phyloP scores from a whole-genome alignment of 2,888 invertebrate species.

The Chaitophorus viminalis region DNA sequence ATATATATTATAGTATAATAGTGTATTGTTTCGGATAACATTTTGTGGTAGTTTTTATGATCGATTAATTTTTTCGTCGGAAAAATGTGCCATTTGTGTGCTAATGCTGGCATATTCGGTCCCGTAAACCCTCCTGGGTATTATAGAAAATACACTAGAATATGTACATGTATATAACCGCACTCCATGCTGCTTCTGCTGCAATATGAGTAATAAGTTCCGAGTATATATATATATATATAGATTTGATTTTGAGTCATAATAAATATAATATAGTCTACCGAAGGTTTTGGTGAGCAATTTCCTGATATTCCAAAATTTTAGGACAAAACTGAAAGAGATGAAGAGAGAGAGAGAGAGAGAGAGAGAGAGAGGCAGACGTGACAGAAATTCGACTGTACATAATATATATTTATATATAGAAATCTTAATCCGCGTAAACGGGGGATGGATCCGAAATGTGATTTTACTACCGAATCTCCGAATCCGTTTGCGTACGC shows the following conservation, averaged over 20 bases:
- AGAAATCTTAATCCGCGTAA: slow-evolving; percentile 46
- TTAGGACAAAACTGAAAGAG: not conserved
- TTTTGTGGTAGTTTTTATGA: slow-evolving; percentile 30
- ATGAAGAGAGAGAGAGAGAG: not conserved
- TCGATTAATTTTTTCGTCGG: slow-evolving; percentile 33
- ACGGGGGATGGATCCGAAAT: slow-evolving; percentile 39
- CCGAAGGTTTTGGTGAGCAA: not conserved
- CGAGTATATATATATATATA: not conserved
- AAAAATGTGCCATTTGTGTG: slow-evolving; percentile 15
- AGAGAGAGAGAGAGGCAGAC: not conserved
- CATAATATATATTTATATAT: not conserved
- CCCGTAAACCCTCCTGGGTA: not conserved
- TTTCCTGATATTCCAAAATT: slow-evolving; percentile 37
- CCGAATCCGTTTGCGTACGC: not conserved
- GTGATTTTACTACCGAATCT: slow-evolving; percentile 54
- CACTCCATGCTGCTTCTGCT: not conserved
- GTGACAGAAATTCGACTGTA: not conserved
- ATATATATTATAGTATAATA: no score
- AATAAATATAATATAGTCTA: slow-evolving; percentile 30
- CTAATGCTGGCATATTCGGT: slow-evolving; percentile 3
- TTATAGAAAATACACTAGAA: no score
- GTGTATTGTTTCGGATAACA: slow-evolving; percentile 14
- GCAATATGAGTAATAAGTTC: not conserved
- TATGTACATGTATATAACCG: not conserved
- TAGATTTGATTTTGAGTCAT: not conserved